Base-by-base conservation (phyloP, 2,888 invertebrate genomes). In the Malthinus seriepunctatus region DNA sequence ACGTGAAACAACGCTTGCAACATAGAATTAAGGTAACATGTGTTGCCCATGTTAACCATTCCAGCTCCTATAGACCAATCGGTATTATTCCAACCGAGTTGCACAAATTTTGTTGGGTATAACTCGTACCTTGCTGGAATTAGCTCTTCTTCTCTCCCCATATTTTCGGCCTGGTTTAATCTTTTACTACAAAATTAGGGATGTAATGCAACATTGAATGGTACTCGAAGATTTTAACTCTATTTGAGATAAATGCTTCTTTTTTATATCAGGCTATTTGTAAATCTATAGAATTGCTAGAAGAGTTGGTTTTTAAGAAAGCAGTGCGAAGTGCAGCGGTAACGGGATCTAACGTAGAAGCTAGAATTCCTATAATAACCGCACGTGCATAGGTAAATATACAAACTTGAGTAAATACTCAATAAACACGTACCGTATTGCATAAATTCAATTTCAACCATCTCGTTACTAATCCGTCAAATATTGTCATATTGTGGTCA, bases 11-110 rank as follows among this genome's bases (percentile, higher is more conserved):
- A 78, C 64, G 97, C 93, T 83, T 97, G 97, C 35, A 98, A 82
- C 1, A 93, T 94, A 8, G 97, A 94, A 79, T 98, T 98, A 68
- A 97, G 82, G 80, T 97, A 97, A 79, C 97, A 97, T n/a, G 97
- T 96, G 79, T 97, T 97, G 60, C 97, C 97, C 75, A 95, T 87
- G 82, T 97, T 98, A 71, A 89, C 86, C 86, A 97, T 90, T 37
- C 97, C 97, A 51, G 92, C 88, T 15, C 97, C 96, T 9, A 91
- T 87, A 50, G 88, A 86, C 85, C 89, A 89, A 39, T 84, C 80
- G 38, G 79, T 80, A 51, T 78, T 83, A 70, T 87, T 87, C 95
- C 96, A 97, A 9, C 95, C 93, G 62, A 95, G 83, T 68, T 87
- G 86, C 3, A 97, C 87, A 68, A 88, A 88, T 65, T 93, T 90